phyloP scores from a whole-genome alignment of 1,140 invertebrate species.

The Apis florea region DNA sequence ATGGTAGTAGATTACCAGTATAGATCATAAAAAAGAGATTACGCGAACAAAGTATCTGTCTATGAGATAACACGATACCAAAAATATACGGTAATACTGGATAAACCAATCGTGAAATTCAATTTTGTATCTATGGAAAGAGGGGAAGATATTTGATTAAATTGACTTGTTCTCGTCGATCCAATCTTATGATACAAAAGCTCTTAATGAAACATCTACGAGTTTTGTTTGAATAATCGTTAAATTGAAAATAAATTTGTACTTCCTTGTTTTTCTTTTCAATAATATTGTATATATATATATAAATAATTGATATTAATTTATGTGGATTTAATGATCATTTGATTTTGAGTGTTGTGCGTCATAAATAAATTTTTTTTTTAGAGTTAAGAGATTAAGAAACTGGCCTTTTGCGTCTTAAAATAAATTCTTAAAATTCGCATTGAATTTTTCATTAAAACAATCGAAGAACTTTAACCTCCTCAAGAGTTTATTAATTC shows the following conservation, averaged over 20 bases:
- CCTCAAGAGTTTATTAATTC: no score
- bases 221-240: background rate
- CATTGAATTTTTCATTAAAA: background rate
- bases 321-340: background rate
- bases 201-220: no score
- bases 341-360: background rate
- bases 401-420: no score
- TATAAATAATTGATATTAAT: no score
- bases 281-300: background rate
- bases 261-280: background rate
- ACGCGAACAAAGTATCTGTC: constrained; percentile 2
- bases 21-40: background rate
- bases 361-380: background rate
- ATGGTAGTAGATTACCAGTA: constrained; percentile 11
- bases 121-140: no score
- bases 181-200: no score
- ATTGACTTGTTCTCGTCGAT: background rate
- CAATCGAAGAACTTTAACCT: no score
- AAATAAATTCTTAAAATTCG: background rate
- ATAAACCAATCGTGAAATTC: background rate
- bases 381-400: no score
- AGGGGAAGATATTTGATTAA: background rate
- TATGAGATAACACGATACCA: background rate
- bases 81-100: background rate
- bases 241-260: no score